phyloP scores from a whole-genome alignment of 2,888 invertebrate genomes.

The Nemotelus nigrinus region DNA sequence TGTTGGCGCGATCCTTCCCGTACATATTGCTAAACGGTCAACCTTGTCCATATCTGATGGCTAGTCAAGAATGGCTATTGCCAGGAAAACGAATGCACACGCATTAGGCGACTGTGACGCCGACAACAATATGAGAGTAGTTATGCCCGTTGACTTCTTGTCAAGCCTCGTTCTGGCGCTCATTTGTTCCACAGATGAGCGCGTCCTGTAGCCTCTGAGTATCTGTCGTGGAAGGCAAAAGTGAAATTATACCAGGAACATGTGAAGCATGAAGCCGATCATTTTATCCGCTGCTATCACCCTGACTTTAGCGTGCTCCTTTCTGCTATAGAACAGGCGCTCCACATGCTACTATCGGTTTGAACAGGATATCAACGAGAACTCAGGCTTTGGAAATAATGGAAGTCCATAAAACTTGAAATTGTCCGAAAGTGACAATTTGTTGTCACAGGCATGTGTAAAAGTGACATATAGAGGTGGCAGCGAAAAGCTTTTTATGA shows the following conservation, averaged over 20 bases:
- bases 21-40: constrained; percentile 38
- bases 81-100: no score
- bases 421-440: constrained; percentile 41
- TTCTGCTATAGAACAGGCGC: no score
- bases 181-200: no score
- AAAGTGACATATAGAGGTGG: constrained; percentile 27
- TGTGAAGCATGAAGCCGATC: constrained; percentile 37
- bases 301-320: not conserved
- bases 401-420: constrained; percentile 40
- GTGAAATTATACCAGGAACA: constrained; percentile 11
- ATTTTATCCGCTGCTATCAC: constrained; percentile 10
- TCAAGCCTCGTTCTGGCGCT: no score
- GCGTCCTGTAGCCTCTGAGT: no score
- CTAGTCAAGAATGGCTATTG: constrained; percentile 7
- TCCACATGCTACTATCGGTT: no score
- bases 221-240: not conserved
- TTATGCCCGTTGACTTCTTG: no score
- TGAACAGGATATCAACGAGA: not conserved
- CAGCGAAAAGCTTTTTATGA: constrained; percentile 35
- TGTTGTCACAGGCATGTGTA: constrained; percentile 38
- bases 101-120: no score
- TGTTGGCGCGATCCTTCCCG: not conserved
- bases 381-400: constrained; percentile 17
- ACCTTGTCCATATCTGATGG: constrained; percentile 33
- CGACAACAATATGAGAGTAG: no score